Evolutionary conservation across 2,797 vertebrate species (phyloP).

Genomic region (Threskiornis aethiopicus): DNA sequence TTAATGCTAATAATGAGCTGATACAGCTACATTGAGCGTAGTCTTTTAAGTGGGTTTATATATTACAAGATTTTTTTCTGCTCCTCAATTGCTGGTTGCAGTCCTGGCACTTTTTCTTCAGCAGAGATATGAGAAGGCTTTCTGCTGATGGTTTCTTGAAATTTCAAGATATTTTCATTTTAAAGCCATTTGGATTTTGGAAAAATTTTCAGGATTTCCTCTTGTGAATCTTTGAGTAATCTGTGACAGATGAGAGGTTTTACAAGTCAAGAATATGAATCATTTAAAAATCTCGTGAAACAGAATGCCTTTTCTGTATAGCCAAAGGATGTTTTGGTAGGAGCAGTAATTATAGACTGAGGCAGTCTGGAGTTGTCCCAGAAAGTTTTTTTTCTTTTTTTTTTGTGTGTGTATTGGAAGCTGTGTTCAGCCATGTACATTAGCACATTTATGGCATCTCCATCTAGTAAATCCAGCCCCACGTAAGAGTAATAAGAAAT

Average conservation of each 20-base stretch:
- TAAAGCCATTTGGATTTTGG: neutral
- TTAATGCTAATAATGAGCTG: neutral
- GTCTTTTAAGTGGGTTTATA: neutral
- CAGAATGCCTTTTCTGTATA: neutral
- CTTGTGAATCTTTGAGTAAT: neutral
- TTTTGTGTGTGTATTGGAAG: neutral
- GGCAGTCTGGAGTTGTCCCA: neutral
- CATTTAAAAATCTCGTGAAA: neutral
- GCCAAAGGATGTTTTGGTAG: neutral
- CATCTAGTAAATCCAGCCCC: neutral
- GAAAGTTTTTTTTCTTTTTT: neutral
- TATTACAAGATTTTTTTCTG: neutral
- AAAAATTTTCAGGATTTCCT: conserved; percentile 13
- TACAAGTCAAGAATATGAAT: conserved; percentile 19
- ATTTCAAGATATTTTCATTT: neutral
- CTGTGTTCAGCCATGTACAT: neutral
- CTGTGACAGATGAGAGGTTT: conserved; percentile 27
- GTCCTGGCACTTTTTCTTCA: neutral
- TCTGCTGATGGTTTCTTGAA: neutral
- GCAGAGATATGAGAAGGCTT: neutral
- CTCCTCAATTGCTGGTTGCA: neutral
- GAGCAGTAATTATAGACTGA: conserved; percentile 9
- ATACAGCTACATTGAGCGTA: neutral
- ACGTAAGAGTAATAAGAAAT: neutral
- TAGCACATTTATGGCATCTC: neutral